Evolutionary conservation across 2,888 invertebrate genomes (phyloP), one percentile per base, ranked within the genome.

Genomic region (Hirtodrosophila duncani): DNA sequence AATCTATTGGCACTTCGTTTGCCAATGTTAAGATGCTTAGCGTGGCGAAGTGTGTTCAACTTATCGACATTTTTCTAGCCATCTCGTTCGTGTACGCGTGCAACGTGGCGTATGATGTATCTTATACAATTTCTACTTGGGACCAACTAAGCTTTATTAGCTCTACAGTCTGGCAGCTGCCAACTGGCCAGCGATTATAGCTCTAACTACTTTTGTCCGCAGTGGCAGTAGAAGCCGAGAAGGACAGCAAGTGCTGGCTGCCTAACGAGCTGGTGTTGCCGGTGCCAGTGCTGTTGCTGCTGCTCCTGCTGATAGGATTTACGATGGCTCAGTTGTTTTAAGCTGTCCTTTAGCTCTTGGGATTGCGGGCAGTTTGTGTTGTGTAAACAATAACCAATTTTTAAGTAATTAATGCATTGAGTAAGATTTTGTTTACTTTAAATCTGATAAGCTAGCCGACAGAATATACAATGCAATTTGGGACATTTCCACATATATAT

Each of bases 111-210:
- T 67, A 61, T 79, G 75, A 79, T 70, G 51, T 56, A 63, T 57
- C 66, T 63, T 39, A n/a, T n/a, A 74, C 59, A 66, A 65, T 66
- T 63, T 65, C 58, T 49, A 27, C 29, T 31, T 36, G 46, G 46
- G n/a, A n/a, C n/a, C n/a, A 75, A 71, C 72, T 80, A 74, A 80
- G 72, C 80, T 80, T 80, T 74, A 74, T 74, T 80, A 80, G 77
- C 72, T 68, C 53, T 65, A 57, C 63, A 65, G 65, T n/a, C n/a
- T n/a, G n/a, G 49, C 71, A 61, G 64, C 78, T 63, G 78, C 57
- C 69, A 59, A 43, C 26, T 20, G 13, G 24, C 27, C 17, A 11
- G 13, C 1, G 31, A 2, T 14, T 16, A 1, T 2, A 1, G 3
- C n/a, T 1, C n/a, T n/a, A n/a, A n/a, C n/a, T n/a, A n/a, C n/a